These are phyloP conservation scores for Harpegnathos saltator DNA, from an alignment of 1,140 invertebrate species.

Conservation along the genomic window DNA sequence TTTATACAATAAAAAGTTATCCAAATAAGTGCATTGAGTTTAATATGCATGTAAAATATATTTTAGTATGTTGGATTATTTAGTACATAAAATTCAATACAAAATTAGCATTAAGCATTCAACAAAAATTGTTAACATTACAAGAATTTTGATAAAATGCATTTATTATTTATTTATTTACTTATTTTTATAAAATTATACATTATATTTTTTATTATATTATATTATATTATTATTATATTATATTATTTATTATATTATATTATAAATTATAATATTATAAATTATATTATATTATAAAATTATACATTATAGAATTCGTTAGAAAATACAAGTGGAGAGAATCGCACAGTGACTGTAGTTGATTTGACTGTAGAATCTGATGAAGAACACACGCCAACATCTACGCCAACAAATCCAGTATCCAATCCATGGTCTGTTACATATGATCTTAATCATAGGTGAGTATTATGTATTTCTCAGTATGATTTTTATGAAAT, in stretches of 20 bases:
- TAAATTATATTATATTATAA: too few species aligned
- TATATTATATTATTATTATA: too few species aligned
- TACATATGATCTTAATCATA: slow-evolving; percentile 65
- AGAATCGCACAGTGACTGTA: slow-evolving; percentile 85
- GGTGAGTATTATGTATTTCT: slow-evolving; percentile 57
- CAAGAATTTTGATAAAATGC: background rate
- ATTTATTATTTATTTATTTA: too few species aligned
- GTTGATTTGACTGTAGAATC: slow-evolving; percentile 90
- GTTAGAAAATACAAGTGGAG: slow-evolving; percentile 70
- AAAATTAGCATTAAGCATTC: background rate
- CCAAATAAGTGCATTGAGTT: too few species aligned
- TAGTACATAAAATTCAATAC: background rate
- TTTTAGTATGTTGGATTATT: too few species aligned
- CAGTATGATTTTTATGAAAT: slow-evolving; percentile 9
- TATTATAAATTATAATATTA: too few species aligned
- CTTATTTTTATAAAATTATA: too few species aligned
- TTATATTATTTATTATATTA: too few species aligned
- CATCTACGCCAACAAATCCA: slow-evolving; percentile 65
- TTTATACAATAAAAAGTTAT: background rate
- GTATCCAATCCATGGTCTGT: slow-evolving; percentile 62
- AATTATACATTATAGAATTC: slow-evolving; percentile 71
- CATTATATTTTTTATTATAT: too few species aligned
- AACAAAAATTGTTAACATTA: background rate
- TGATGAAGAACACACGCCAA: slow-evolving; percentile 86
- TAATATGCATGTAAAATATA: too few species aligned